Conservation (phyloP, 2,113 vertebrate genomes). For the Vanacampus margaritifer region DNA sequence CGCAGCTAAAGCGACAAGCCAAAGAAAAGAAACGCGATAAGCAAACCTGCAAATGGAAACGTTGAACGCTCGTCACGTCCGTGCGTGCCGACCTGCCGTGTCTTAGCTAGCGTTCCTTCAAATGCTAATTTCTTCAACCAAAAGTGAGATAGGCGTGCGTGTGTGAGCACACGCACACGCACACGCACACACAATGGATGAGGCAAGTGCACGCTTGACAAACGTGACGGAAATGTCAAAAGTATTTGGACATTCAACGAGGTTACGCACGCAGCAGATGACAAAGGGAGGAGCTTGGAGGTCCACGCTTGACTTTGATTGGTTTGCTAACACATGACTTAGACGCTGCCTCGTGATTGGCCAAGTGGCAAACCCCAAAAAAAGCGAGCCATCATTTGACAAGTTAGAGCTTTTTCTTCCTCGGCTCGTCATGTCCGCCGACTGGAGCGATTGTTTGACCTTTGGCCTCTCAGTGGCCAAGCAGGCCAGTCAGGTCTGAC, state of each 20-base stretch:
- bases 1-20: too few species aligned
- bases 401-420: neutral
- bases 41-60: too few species aligned
- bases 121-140: too few species aligned
- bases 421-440: conserved; percentile 21
- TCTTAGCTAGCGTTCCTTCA: too few species aligned
- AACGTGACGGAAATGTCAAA: neutral
- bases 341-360: conserved; percentile 32
- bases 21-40: too few species aligned
- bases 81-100: neutral
- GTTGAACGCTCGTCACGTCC: too few species aligned
- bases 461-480: conserved; percentile 39
- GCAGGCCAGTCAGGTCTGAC: conserved; percentile 40
- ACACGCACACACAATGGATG: neutral
- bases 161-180: neutral
- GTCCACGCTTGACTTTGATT: neutral
- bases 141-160: too few species aligned
- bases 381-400: neutral
- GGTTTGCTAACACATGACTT: neutral
- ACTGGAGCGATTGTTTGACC: conserved; percentile 47
- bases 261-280: too few species aligned
- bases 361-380: conserved; percentile 13
- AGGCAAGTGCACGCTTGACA: too few species aligned
- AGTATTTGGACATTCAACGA: neutral
- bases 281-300: neutral